Percentiles rank a stretch among this genome's conserved stretches.
These are phyloP conservation scores for Baronia brevicornis DNA, from an alignment of 2,888 invertebrate genomes.

Conservation along the genomic window DNA sequence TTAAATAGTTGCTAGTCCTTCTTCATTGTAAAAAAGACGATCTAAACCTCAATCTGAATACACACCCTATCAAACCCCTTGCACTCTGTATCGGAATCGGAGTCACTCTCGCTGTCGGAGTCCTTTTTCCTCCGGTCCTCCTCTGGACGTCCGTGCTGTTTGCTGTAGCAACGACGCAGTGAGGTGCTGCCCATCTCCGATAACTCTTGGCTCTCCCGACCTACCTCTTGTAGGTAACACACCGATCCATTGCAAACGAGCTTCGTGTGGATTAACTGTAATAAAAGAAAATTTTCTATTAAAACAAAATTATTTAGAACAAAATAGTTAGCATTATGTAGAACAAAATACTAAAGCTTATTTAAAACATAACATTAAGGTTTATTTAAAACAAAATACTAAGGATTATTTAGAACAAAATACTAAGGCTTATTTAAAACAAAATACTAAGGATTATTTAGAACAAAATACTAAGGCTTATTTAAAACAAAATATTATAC, in stretches of 20 bases:
- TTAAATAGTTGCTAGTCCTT: no score
- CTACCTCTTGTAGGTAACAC: conserved; percentile 44
- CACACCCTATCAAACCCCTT: conserved; percentile 69
- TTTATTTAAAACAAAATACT: no score
- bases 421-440: no score
- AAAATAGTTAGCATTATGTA: no score
- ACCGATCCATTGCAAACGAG: conserved; percentile 49
- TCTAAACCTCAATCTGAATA: conserved; percentile 8
- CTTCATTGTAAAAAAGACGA: not conserved
- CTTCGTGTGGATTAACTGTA: conserved; percentile 52
- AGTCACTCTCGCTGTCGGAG: conserved; percentile 74
- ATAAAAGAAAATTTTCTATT: conserved; percentile 14
- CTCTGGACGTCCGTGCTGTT: conserved; percentile 62
- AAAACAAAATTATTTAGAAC: not conserved
- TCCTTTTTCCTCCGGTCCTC: conserved; percentile 51
- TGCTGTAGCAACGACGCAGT: conserved; percentile 57
- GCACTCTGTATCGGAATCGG: conserved; percentile 74
- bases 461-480: no score
- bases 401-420: no score
- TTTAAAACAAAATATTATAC: no score
- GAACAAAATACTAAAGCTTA: no score
- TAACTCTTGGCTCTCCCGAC: conserved; percentile 30
- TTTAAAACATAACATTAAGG: no score
- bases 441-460: no score
- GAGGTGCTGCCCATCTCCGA: conserved; percentile 25